Conservation (phyloP, 1,140 invertebrate species). For the Sycophila sp. region DNA sequence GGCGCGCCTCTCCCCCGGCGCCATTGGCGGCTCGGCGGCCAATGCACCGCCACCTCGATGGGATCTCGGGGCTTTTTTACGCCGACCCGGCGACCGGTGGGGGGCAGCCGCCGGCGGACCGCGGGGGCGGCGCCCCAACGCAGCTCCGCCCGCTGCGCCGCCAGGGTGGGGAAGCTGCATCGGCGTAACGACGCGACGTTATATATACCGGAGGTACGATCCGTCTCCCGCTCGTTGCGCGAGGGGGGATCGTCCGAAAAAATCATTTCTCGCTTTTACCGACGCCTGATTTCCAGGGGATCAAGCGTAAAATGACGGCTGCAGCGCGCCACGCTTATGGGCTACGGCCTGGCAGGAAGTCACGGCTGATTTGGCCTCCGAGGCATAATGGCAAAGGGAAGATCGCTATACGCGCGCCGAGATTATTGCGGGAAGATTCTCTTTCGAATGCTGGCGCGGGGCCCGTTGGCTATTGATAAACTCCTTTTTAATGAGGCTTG, state of each 20-base stretch:
- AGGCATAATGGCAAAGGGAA: too few species aligned
- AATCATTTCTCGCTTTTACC: conserved; percentile 32
- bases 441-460: neutral
- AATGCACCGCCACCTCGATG: neutral
- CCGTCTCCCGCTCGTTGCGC: neutral
- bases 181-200: neutral
- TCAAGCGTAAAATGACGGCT: conserved; percentile 37
- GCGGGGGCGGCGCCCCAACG: neutral
- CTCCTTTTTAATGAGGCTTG: conserved; percentile 7
- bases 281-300: conserved; percentile 31
- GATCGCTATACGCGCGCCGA: too few species aligned
- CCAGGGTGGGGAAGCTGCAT: too few species aligned
- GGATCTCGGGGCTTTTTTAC: neutral
- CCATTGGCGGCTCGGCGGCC: neutral
- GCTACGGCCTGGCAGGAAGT: neutral
- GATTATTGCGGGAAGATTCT: neutral
- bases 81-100: neutral
- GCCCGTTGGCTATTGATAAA: conserved; percentile 32
- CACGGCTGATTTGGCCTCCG: conserved; percentile 22
- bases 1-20: neutral
- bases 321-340: neutral
- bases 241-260: neutral
- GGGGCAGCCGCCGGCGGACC: neutral
- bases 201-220: neutral
- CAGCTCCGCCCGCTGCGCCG: neutral